Base-by-base conservation (phyloP, 1,140 invertebrate species). In the Pogonomyrmex californicus region DNA sequence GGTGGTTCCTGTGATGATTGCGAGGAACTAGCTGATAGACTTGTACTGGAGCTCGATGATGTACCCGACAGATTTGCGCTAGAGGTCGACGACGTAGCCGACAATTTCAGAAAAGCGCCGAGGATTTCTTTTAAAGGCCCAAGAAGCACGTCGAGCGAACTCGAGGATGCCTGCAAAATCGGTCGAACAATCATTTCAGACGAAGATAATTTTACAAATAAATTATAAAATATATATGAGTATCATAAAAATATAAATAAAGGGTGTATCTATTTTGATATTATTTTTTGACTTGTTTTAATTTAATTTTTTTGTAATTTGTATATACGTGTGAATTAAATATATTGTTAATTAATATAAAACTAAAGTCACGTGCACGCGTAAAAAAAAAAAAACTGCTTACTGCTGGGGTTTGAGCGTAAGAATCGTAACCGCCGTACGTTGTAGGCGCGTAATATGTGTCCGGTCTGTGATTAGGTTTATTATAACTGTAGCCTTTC, bases 361-460 rank as follows among this genome's bases (percentile, higher is more conserved):
- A 75, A 36, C 1, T 23, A 76, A 49, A 60, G 10, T 17, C 58
- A 1, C 44, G n/a, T 0, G 4, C 23, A 7, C 44, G 7, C 41
- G 3, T 33, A 47, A 47, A 33, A 47, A 17, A 47, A 17, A 47
- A 65, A 54, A 0, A 41, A 30, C 54, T 23, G 75, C 91, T 92
- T 71, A 92, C 91, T 23, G 23, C 23, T 23, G 23, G 12, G 75
- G 70, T 60, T 71, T 66, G 23, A 78, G 17, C 38, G 36, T 77
- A 41, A 9, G 51, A n/a, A 6, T 65, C 41, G 6, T 87, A 87
- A 3, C 2, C 23, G 4, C 79, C 90, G 3, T 91, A 91, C 0
- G 78, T 38, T 0, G 91, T 89, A 0, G 88, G 87, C 0, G 88
- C 65, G 0, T 86, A 71, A 0, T 58, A 89, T 7, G 81, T 41